Evolutionary conservation across 2,113 vertebrate species (phyloP).

Genomic region (Hylia prasina): DNA sequence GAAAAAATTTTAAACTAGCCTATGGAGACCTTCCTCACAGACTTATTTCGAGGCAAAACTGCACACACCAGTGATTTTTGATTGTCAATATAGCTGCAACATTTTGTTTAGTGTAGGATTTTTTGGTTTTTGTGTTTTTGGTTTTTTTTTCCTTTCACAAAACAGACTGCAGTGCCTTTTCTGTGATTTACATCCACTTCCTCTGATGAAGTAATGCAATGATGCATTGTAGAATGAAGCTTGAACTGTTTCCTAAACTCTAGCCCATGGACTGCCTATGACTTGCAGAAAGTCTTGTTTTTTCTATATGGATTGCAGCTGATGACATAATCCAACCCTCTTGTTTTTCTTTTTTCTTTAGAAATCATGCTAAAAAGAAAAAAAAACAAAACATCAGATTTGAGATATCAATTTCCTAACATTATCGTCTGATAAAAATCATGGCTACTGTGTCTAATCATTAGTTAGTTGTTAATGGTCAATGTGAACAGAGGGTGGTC

Average conservation of each 20-base stretch:
- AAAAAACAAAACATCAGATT: not conserved
- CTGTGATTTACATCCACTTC: not conserved
- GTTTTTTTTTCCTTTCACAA: not conserved
- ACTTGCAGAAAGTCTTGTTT: not conserved
- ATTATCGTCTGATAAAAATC: not conserved
- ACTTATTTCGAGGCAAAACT: not conserved
- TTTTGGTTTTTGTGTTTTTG: no score
- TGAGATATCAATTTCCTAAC: not conserved
- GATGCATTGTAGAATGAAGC: not conserved
- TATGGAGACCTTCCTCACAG: not conserved
- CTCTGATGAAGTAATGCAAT: not conserved
- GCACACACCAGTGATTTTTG: not conserved
- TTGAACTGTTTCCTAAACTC: not conserved
- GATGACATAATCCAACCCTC: not conserved
- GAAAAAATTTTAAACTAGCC: not conserved
- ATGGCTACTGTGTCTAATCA: not conserved
- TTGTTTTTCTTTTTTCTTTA: not conserved
- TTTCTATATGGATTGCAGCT: not conserved
- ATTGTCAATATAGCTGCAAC: not conserved
- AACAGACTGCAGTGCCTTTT: not conserved
- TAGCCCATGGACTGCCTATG: not conserved
- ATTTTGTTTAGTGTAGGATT: not conserved
- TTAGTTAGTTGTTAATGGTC: not conserved
- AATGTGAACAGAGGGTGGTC: not conserved
- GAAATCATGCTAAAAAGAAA: not conserved